Evolutionary conservation across 2,797 vertebrate genomes (phyloP).

Genomic region (Acropternis orthonyx): DNA sequence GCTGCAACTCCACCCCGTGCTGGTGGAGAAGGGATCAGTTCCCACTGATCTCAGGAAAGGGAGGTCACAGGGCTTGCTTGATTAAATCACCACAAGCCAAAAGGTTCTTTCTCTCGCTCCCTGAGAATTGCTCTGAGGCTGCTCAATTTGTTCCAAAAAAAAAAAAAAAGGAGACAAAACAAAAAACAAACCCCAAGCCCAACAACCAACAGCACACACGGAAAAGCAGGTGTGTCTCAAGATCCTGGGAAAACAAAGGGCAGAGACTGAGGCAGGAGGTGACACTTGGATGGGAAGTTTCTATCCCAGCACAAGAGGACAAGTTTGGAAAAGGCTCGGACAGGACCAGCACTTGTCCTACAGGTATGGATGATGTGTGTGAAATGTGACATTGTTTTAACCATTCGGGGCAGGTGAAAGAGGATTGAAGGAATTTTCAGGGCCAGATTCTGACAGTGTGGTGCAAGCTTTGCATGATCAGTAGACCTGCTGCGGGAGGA

Average conservation of each 20-base stretch:
- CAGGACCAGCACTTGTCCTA: background rate
- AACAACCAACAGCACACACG: background rate
- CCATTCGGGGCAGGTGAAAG: background rate
- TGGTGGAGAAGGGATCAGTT: constrained; percentile 30
- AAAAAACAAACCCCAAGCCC: background rate
- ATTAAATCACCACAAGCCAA: background rate
- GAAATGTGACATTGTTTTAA: background rate
- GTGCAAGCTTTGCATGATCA: background rate
- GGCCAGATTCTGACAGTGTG: background rate
- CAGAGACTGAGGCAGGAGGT: background rate
- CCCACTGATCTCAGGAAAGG: constrained; percentile 43
- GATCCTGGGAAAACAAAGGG: constrained; percentile 7
- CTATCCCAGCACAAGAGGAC: background rate
- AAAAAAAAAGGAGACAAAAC: constrained; percentile 5
- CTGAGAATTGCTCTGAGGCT: background rate
- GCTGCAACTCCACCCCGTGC: constrained; percentile 5
- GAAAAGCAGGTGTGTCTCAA: constrained; percentile 16
- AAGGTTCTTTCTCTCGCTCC: background rate
- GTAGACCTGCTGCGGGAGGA: background rate
- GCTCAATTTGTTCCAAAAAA: background rate
- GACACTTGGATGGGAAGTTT: background rate
- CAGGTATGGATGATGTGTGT: constrained; percentile 5
- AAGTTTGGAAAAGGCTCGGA: background rate
- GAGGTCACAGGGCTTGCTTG: constrained; percentile 62
- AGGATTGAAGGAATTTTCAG: background rate